Base-by-base conservation (phyloP, 92 coral and sea anemone genomes). In the Isaurus tuberculatus region DNA sequence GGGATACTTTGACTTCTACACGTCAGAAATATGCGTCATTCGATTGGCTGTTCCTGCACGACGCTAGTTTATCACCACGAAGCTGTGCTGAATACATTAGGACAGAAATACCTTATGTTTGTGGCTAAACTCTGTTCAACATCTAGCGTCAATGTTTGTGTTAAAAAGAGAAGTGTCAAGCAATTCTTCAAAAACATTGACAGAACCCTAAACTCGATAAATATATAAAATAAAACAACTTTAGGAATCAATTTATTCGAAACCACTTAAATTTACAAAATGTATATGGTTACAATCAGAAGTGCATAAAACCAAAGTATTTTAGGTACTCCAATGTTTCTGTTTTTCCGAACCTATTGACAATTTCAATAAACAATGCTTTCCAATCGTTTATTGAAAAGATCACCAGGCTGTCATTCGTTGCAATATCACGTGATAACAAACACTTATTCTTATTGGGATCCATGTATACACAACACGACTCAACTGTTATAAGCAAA, bases 1-100 rank as follows among this genome's bases (percentile, higher is more conserved):
- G 98, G 99, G 99, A 94, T 85, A 84, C 78, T 71, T 63, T 87
- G 90, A 86, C 84, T 89, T 65, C 86, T 79, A 92, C 96, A 94
- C 91, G 97, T 91, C 92, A 44, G 88, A 65, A 19, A 78, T 53
- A 87, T 70, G 63, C 64, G 68, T 42, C 44, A 51, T 57, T 80
- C 81, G 92, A 97, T 97, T 97, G 98, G 99, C 78, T 91, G 48
- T 63, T 49, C 80, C 83, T 66, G 40, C 69, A 70, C 86, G 81
- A 88, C 89, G 89, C 82, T 55, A 87, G 86, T 89, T 84, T 85
- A 84, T 86, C 91, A 65, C 67, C 66, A 77, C 87, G 81, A 85
- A 90, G 90, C 89, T 80, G 84, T 67, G 91, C 83, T 70, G 91
- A 71, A 87, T 86, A 86, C 79, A 71, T 89, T 94, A 89, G 67